These are phyloP conservation scores for Sarcophaga subvicina DNA, from an alignment of 2,888 invertebrate genomes.

Conservation along the genomic window DNA sequence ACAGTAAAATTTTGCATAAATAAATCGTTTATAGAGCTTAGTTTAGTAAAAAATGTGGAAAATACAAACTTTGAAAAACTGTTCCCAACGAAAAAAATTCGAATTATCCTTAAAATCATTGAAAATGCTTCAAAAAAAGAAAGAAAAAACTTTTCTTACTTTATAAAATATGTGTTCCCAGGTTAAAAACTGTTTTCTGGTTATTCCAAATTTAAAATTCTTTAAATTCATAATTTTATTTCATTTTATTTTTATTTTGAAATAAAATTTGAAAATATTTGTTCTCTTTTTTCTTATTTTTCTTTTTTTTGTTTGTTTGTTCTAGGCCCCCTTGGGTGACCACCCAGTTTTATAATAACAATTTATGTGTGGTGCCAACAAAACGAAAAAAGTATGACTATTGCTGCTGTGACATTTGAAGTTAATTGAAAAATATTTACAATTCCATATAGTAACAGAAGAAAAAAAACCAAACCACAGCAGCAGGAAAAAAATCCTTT, in stretches of 20 bases:
- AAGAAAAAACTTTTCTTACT: too few species aligned
- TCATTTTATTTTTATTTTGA: background rate
- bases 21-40: too few species aligned
- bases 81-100: too few species aligned
- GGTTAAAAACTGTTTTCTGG: too few species aligned
- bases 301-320: background rate
- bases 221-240: too few species aligned
- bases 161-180: too few species aligned
- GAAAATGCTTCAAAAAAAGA: too few species aligned
- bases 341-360: background rate
- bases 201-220: too few species aligned
- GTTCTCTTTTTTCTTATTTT: background rate
- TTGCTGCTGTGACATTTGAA: conserved; percentile 45
- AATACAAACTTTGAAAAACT: too few species aligned
- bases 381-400: background rate
- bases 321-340: background rate
- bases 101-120: too few species aligned
- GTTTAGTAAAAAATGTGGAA: too few species aligned
- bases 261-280: background rate
- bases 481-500: background rate
- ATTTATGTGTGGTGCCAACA: background rate
- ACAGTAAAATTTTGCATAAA: too few species aligned
- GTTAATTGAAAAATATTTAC: conserved; percentile 54
- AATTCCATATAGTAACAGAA: background rate
- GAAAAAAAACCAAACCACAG: background rate